Evolutionary conservation across 1,140 invertebrate species (phyloP).

Genomic region (Antheraea pernyi): DNA sequence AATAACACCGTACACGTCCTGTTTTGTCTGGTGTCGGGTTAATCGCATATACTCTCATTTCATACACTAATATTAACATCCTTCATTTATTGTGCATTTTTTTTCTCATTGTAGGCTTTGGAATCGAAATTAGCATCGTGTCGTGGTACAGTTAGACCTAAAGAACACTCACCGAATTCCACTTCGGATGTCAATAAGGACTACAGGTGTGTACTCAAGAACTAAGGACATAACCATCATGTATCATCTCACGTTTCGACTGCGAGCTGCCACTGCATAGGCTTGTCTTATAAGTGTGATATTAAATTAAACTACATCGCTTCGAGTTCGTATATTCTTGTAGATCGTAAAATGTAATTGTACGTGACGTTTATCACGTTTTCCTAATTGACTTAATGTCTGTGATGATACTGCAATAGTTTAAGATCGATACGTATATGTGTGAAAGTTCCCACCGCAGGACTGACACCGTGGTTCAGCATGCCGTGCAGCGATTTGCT

Average conservation of each 20-base stretch:
- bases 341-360: slow-evolving; percentile 47
- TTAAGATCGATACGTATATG: slow-evolving; percentile 45
- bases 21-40: not conserved
- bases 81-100: slow-evolving; percentile 72
- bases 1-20: not conserved
- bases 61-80: slow-evolving; percentile 53
- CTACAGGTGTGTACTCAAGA: slow-evolving; percentile 78
- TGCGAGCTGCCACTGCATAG: slow-evolving; percentile 32
- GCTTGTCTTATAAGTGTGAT: slow-evolving; percentile 45
- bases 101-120: slow-evolving; percentile 79
- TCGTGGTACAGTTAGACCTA: slow-evolving; percentile 78
- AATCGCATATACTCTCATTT: not conserved
- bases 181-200: slow-evolving; percentile 72
- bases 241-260: slow-evolving; percentile 15
- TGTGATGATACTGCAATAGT: slow-evolving; percentile 68
- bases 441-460: slow-evolving; percentile 65
- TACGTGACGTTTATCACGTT: slow-evolving; percentile 60
- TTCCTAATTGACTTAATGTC: slow-evolving; percentile 67
- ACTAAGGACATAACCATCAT: slow-evolving; percentile 42
- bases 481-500: slow-evolving; percentile 22
- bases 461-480: slow-evolving; percentile 17
- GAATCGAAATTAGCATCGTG: slow-evolving; percentile 80
- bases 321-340: slow-evolving; percentile 41
- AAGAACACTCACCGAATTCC: slow-evolving; percentile 71
- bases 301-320: slow-evolving; percentile 47